These are phyloP conservation scores for Mesochorus sp. DNA, from an alignment of 2,888 invertebrate genomes.

Conservation along the genomic window DNA sequence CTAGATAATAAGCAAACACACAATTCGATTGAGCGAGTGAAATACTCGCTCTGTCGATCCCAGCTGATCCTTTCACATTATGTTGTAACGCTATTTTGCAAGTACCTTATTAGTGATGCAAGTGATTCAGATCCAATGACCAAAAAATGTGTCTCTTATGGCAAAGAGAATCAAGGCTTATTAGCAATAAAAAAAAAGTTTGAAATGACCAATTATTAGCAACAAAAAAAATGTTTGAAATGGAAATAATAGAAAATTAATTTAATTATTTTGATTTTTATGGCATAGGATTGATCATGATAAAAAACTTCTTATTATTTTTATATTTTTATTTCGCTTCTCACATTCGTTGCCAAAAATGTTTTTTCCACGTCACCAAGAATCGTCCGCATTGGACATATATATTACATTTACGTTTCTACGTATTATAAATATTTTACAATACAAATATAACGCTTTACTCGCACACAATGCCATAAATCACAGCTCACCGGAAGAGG, in stretches of 20 bases:
- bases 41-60: conserved; percentile 34
- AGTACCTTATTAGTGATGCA: conserved; percentile 71
- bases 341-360: conserved; percentile 38
- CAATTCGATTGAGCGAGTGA: conserved; percentile 47
- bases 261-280: conserved; percentile 37
- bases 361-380: conserved; percentile 31
- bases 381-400: conserved; percentile 28
- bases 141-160: conserved; percentile 43
- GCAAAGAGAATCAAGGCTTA: not conserved
- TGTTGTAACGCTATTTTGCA: conserved; percentile 65
- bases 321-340: conserved; percentile 13
- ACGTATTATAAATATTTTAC: conserved; percentile 28
- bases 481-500: conserved; percentile 54
- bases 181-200: not conserved
- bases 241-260: no score
- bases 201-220: no score
- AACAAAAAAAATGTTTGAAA: not conserved
- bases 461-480: conserved; percentile 53
- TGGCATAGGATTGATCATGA: not conserved
- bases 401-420: not conserved
- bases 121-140: conserved; percentile 68
- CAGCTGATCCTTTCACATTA: conserved; percentile 65
- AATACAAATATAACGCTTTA: conserved; percentile 35
- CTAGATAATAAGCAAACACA: conserved; percentile 33
- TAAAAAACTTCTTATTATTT: no score